These are phyloP conservation scores for Alexandromys oeconomus DNA, from an alignment of 2,797 vertebrate genomes.

Conservation along the genomic window DNA sequence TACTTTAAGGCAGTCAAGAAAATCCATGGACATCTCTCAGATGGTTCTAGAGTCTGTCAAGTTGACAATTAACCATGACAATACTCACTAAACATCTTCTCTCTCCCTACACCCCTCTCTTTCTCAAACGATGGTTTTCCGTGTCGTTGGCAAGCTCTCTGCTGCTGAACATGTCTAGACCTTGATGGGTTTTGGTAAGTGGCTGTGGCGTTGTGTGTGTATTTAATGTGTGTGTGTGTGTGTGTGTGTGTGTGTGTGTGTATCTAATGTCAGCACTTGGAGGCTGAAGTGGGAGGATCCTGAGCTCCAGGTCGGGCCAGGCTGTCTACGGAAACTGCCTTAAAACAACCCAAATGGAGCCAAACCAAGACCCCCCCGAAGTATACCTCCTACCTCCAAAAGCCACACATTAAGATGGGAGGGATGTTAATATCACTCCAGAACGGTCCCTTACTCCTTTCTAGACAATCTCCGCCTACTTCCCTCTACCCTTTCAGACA, in stretches of 20 bases:
- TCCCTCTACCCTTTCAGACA: not conserved
- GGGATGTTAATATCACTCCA: not conserved
- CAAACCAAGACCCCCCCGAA: not conserved
- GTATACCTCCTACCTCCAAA: not conserved
- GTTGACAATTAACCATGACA: not conserved
- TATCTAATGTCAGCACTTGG: not conserved
- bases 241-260: too few species aligned
- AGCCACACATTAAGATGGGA: not conserved
- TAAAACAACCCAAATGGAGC: not conserved
- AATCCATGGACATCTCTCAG: not conserved
- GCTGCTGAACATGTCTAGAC: fast-evolving
- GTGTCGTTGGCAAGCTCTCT: not conserved
- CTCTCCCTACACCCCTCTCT: too few species aligned
- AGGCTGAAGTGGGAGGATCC: not conserved
- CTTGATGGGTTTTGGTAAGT: not conserved
- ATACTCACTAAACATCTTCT: not conserved
- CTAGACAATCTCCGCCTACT: not conserved
- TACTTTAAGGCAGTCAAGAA: not conserved
- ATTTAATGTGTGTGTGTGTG: too few species aligned
- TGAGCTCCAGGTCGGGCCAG: not conserved
- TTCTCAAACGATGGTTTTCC: not conserved
- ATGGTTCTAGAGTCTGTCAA: not conserved
- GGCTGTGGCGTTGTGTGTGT: not conserved
- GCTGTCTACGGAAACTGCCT: not conserved
- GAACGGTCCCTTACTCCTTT: not conserved